These are phyloP conservation scores for Corythoichthys haematopterus DNA, from an alignment of 2,113 vertebrate genomes.

Conservation along the genomic window DNA sequence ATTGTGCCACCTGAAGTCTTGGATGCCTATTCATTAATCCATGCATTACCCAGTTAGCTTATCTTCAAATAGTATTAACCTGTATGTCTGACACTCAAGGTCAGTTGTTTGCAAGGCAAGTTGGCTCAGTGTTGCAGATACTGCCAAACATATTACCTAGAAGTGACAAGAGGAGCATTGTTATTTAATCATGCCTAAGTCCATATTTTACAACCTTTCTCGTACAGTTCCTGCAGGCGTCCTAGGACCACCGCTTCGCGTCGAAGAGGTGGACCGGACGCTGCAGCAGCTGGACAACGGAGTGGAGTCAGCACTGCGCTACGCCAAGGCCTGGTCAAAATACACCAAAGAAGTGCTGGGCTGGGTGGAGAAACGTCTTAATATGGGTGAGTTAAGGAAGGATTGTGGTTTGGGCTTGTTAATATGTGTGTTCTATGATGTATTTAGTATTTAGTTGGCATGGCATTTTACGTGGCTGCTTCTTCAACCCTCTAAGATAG, in stretches of 20 bases:
- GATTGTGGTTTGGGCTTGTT: not conserved
- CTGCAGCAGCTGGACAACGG: conserved; percentile 83
- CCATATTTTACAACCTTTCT: conserved; percentile 36
- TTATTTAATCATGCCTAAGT: conserved; percentile 19
- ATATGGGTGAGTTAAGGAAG: conserved; percentile 78
- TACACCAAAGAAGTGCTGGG: conserved; percentile 92
- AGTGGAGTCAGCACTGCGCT: conserved; percentile 87
- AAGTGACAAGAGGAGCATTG: not conserved
- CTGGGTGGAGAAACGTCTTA: conserved; percentile 96
- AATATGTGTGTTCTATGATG: not conserved
- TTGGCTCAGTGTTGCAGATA: conserved; percentile 38
- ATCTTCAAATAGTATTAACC: conserved; percentile 69
- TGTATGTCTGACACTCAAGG: conserved; percentile 49
- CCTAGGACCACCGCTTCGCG: conserved; percentile 77
- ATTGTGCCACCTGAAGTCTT: not conserved
- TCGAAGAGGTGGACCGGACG: conserved; percentile 81
- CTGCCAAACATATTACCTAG: not conserved
- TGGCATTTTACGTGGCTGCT: not conserved
- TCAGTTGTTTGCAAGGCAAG: conserved; percentile 59
- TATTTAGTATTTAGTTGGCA: not conserved
- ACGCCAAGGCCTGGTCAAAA: conserved; percentile 95
- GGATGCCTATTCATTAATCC: conserved; percentile 23
- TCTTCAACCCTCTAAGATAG: not conserved
- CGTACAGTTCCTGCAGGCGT: conserved; percentile 59
- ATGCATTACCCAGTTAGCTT: conserved; percentile 45